Evolutionary conservation across 1,140 invertebrate species (phyloP), one percentile per base, ranked within the genome.

Genomic region (Ruditapes philippinarum): DNA sequence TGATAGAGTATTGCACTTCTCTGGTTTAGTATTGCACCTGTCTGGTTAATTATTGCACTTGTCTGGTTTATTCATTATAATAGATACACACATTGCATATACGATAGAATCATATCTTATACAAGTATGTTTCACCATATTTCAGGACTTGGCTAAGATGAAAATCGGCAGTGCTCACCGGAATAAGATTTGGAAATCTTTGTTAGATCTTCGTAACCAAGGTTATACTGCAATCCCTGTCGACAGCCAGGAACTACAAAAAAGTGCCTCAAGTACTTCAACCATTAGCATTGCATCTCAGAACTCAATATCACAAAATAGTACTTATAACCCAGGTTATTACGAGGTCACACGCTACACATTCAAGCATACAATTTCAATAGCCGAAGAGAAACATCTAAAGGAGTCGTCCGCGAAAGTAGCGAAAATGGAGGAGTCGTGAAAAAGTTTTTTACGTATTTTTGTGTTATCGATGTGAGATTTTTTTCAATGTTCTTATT

Each of bases 321-420:
- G 92, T 38, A 89, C 91, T 12, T 95, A 93, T 81, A 92, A 90
- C 62, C 94, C 94, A 0, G 94, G 93, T 0, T 95, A 91, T 81
- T 95, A 92, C 42, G 95, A 95, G 60, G 94, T 95, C 42, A 95
- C 94, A 12, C 84, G 94, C 19, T 95, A 95, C 88, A 95, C 94
- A 3, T 95, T 95, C 89, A 95, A 95, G 89, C 95, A 95, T 73
- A 94, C 93, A 1, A 92, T 95, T 31, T 93, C 92, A 11, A 73
- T 94, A 12, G 80, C 80, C 25, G 57, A 87, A 42, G 65, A 70
- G 38, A 70, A 70, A 70, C 65, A 70, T 28, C 65, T 70, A 17
- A 4, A 70, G 5, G 65, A 9, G 22, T 33, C 65, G 1, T 9
- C 11, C 19, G 3, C 33, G 4, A 70, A 70, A 70, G 28, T 38